Conservation (phyloP, 2,888 invertebrate genomes). For the Chrysotoxum bicinctum region DNA sequence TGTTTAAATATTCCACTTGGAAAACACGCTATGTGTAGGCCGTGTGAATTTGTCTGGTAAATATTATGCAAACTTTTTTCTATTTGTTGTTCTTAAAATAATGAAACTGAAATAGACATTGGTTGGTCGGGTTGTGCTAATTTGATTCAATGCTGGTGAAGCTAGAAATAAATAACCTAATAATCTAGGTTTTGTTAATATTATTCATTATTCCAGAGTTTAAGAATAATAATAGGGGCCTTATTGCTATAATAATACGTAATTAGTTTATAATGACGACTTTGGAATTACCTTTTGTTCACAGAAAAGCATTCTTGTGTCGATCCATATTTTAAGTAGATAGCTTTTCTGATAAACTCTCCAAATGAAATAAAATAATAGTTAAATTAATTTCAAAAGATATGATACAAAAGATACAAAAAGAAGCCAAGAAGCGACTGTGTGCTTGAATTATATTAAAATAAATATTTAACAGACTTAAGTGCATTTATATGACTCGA, state of each 20-base stretch:
- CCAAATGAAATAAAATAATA: neutral
- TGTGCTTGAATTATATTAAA: no score
- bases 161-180: neutral
- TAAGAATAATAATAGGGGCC: neutral
- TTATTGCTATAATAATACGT: neutral
- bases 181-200: neutral
- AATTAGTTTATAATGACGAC: neutral
- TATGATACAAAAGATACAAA: no score
- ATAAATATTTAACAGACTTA: no score
- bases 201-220: neutral
- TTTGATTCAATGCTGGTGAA: neutral
- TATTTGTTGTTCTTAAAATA: slow-evolving; percentile 21
- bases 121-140: neutral
- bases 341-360: no score
- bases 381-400: no score
- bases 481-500: no score
- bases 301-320: neutral
- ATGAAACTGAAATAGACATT: neutral
- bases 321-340: neutral
- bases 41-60: slow-evolving; percentile 13
- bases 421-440: no score
- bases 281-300: neutral
- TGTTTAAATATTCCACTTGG: neutral
- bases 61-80: slow-evolving; percentile 7
- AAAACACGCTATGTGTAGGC: neutral